Percentiles rank a stretch among this genome's conserved stretches.
These are phyloP conservation scores for Sarcophilus harrisii DNA, from an alignment of 2,797 vertebrate species.

Conservation along the genomic window DNA sequence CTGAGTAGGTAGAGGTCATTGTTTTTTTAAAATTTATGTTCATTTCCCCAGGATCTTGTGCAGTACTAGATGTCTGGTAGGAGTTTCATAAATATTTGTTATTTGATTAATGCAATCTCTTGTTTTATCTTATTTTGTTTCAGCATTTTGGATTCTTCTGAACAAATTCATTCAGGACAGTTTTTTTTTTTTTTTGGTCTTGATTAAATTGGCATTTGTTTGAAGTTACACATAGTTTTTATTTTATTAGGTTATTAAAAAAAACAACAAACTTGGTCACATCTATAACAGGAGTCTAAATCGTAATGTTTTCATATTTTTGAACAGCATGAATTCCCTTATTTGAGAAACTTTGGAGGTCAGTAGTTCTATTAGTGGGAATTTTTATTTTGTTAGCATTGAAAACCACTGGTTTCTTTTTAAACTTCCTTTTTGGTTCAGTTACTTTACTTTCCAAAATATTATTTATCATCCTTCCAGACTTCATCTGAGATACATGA, in stretches of 20 bases:
- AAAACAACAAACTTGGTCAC: not conserved
- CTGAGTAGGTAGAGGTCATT: not conserved
- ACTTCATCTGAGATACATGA: not conserved
- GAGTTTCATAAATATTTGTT: not conserved
- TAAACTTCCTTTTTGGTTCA: not conserved
- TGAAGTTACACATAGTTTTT: constrained; percentile 10
- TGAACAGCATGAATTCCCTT: not conserved
- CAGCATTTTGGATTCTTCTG: not conserved
- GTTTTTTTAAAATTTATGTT: not conserved
- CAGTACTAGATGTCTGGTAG: not conserved
- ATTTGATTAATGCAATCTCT: not conserved
- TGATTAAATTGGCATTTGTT: constrained; percentile 1
- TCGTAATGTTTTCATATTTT: not conserved
- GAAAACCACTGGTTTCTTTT: not conserved
- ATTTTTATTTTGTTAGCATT: constrained; percentile 10
- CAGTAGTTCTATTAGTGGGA: not conserved
- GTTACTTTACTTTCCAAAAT: constrained; percentile 29
- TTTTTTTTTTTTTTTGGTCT: constrained; percentile 12
- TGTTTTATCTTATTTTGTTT: not conserved
- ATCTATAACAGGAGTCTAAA: not conserved
- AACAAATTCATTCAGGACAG: not conserved
- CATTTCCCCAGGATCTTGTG: not conserved
- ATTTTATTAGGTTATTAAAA: constrained; percentile 15
- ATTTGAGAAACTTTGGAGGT: not conserved
- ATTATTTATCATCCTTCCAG: not conserved